These are phyloP conservation scores for Pedetes capensis DNA, from an alignment of 2,113 vertebrate genomes.

Conservation along the genomic window DNA sequence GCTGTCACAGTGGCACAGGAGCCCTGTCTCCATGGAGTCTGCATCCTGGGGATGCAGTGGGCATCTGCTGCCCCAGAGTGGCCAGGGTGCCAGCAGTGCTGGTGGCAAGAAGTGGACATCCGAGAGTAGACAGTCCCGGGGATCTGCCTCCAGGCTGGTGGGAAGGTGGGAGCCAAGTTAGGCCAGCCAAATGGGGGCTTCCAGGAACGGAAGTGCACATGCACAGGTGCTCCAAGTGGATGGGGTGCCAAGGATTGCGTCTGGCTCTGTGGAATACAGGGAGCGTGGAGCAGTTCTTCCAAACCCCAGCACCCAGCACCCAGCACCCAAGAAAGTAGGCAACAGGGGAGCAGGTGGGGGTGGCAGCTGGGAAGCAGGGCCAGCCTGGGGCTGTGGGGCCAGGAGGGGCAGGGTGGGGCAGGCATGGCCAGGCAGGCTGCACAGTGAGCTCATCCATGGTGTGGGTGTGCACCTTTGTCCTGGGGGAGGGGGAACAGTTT, in stretches of 20 bases:
- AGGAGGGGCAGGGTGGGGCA: too few relatives aligned
- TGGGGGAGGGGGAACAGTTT: neutral
- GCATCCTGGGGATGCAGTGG: neutral
- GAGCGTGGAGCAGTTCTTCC: neutral
- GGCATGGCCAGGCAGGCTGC: neutral
- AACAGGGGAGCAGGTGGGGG: neutral
- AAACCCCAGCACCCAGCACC: too few relatives aligned
- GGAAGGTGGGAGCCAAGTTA: too few relatives aligned
- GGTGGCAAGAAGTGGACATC: neutral
- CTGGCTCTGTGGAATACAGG: neutral
- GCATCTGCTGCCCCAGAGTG: neutral
- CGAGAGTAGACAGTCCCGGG: neutral
- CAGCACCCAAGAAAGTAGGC: neutral
- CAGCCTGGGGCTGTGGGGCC: too few relatives aligned
- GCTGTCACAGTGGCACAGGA: neutral
- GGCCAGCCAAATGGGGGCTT: too few relatives aligned
- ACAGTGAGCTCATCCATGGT: neutral
- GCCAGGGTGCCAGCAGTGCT: neutral
- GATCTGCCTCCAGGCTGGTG: neutral
- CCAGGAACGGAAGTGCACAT: too few relatives aligned
- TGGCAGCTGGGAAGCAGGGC: neutral
- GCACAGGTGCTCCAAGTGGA: rapidly evolving
- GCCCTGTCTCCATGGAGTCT: neutral
- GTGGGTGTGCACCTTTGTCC: neutral
- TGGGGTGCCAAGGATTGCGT: neutral